Evolutionary conservation across 2,113 vertebrate genomes (phyloP).

Genomic region (Pristiophorus japonicus): DNA sequence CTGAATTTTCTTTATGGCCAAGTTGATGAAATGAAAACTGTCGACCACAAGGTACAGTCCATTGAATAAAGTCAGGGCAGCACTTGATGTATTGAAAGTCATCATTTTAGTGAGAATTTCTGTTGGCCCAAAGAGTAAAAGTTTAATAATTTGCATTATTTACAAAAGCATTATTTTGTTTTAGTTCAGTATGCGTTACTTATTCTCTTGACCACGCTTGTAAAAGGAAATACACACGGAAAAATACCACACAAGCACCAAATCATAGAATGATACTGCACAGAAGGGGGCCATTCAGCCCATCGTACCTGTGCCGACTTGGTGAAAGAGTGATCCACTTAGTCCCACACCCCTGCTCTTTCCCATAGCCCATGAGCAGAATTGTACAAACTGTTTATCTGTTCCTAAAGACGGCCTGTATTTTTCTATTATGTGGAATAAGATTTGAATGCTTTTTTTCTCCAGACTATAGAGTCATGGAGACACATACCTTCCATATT

Average conservation of each 20-base stretch:
- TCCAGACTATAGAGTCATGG: too few species aligned
- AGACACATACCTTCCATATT: not conserved
- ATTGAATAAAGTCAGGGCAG: not conserved
- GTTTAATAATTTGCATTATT: not conserved
- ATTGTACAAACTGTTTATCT: too few species aligned
- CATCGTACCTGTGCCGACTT: not conserved
- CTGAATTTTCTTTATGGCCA: slow-evolving; percentile 41
- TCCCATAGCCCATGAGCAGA: not conserved
- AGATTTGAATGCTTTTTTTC: too few species aligned
- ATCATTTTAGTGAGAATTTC: not conserved
- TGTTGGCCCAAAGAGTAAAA: not conserved
- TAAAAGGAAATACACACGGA: not conserved
- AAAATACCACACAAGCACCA: not conserved
- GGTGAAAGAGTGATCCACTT: not conserved
- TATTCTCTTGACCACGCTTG: not conserved
- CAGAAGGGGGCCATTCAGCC: not conserved
- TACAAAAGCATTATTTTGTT: not conserved
- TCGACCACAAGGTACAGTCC: slow-evolving; percentile 42
- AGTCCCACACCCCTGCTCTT: not conserved
- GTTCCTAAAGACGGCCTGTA: too few species aligned
- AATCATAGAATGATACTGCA: not conserved
- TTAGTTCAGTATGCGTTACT: not conserved
- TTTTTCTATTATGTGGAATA: too few species aligned
- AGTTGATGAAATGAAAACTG: not conserved
- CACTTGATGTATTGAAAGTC: not conserved